Evolutionary conservation across 2,113 vertebrate species (phyloP), one percentile per base, ranked within the genome.

Genomic region (Ibidorhyncha struthersii): DNA sequence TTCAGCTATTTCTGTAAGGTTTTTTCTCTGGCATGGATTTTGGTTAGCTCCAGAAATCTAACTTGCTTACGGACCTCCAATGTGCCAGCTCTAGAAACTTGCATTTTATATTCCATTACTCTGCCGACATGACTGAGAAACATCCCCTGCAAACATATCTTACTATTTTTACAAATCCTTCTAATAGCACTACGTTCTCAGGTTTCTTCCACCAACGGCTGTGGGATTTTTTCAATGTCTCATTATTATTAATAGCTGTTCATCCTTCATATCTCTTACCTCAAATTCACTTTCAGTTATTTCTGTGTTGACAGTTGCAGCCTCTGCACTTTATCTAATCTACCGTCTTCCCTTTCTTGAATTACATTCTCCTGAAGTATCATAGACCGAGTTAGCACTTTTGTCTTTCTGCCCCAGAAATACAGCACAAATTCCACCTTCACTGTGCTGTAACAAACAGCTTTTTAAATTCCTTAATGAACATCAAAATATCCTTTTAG

Each of bases 171-270:
- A n/a, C 50, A 50, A 69, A 45, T 65, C 91, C 81, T 84, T 14
- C 91, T 82, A 36, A 73, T 66, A 88, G 94, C 86, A 41, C 77
- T 77, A 53, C 26, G 2, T 56, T 91, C 94, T 97, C 97, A 56
- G 80, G 50, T 97, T 97, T 96, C 96, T 67, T 59, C 82, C 47
- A 40, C 19, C 4, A 0, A 62, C 11, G 63, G 67, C 86, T 92
- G 80, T 5, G 49, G 94, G 58, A 92, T 93, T 94, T 96, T 96
- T 96, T 74, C 53, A 23, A 1, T 70, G 84, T 62, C 94, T 92
- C 78, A 34, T 87, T 92, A 87, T 97, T 97, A 97, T 96, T 93
- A 96, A 97, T 97, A 96, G 95, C 95, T 50, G 83, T 59, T 92
- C 86, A 93, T 87, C 91, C 86, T 87, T 85, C 73, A 43, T 65